phyloP scores from a whole-genome alignment of 2,113 vertebrate genomes.

The Naja naja region DNA sequence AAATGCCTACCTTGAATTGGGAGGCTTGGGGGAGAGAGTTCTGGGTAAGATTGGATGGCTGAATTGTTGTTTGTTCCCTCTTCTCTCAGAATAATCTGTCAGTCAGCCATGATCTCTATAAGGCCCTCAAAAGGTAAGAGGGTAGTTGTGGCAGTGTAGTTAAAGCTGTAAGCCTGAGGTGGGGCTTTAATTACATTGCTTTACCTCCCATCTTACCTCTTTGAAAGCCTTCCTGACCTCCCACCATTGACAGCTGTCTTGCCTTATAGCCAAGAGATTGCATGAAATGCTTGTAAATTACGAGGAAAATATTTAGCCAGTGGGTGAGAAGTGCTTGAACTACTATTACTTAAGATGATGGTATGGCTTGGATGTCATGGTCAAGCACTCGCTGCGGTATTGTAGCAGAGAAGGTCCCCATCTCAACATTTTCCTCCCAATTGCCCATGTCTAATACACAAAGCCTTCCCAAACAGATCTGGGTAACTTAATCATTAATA shows the following conservation, averaged over 20 bases:
- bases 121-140: neutral
- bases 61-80: neutral
- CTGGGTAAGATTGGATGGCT: constrained; percentile 64
- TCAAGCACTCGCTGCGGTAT: neutral
- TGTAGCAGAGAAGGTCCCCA: neutral
- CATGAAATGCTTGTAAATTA: neutral
- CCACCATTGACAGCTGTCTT: neutral
- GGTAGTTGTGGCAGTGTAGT: neutral
- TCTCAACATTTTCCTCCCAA: neutral
- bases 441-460: neutral
- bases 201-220: neutral
- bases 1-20: constrained; percentile 80
- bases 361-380: constrained; percentile 13
- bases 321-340: neutral
- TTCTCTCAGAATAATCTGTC: neutral
- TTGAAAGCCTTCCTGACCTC: neutral
- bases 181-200: neutral
- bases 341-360: neutral
- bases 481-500: neutral
- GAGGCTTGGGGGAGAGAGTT: constrained; percentile 78
- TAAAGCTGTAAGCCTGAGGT: neutral
- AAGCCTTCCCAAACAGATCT: neutral
- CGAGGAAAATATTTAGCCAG: neutral
- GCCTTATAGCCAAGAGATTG: neutral
- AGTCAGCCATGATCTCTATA: neutral